A percentile compares a stretch with the other conserved stretches of the same genome.
Conservation (phyloP, 2,888 invertebrate species). For the Lasioglossum marginatum region DNA sequence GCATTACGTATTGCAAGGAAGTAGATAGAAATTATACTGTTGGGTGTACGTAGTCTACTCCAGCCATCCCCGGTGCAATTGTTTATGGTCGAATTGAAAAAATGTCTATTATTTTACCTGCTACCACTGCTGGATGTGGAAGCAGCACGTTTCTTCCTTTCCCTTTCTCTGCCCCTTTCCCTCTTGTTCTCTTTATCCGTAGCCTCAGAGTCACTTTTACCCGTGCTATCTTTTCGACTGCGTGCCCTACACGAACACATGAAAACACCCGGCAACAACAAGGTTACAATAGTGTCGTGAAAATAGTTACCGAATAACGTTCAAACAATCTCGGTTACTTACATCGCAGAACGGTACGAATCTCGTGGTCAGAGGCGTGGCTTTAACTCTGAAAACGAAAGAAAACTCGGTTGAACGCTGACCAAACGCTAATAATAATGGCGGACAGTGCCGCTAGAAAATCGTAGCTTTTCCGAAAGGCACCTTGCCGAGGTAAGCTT, state of each 20-base stretch:
- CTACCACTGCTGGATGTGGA: constrained; percentile 93
- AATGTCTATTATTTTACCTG: constrained; percentile 85
- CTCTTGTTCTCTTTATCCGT: constrained; percentile 91
- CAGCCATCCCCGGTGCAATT: neutral
- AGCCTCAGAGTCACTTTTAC: constrained; percentile 87
- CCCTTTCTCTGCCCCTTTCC: constrained; percentile 86
- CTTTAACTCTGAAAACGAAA: constrained; percentile 14
- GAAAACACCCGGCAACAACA: constrained; percentile 40
- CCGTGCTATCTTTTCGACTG: constrained; percentile 87
- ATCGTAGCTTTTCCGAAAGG: constrained; percentile 4
- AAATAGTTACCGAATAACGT: neutral
- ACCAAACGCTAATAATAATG: constrained; percentile 63
- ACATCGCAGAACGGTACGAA: constrained; percentile 49
- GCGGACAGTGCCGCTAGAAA: constrained; percentile 60
- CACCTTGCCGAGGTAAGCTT: constrained; percentile 20
- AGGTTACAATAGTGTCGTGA: constrained; percentile 39
- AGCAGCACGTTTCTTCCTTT: constrained; percentile 90
- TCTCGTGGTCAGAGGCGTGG: constrained; percentile 19
- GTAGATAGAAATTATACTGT: neutral
- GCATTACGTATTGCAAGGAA: neutral
- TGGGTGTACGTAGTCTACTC: neutral
- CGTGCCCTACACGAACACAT: constrained; percentile 88
- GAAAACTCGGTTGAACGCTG: constrained; percentile 48
- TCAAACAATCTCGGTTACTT: constrained; percentile 31
- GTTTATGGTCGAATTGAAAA: neutral